phyloP scores from a whole-genome alignment of 2,797 vertebrate species.

The Lycodopsis pacificus region DNA sequence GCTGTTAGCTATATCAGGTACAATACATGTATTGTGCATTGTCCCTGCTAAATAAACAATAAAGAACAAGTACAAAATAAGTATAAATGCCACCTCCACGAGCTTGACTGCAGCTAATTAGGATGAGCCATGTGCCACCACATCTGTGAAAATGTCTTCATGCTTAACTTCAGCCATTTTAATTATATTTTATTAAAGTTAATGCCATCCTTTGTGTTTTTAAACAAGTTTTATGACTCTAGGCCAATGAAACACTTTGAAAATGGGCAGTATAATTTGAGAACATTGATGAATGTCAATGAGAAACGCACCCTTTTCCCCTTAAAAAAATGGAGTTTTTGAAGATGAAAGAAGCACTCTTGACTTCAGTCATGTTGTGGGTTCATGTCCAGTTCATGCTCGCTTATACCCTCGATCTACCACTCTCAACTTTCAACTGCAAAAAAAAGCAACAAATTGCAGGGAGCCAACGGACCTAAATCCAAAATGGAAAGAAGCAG shows the following conservation, averaged over 20 bases:
- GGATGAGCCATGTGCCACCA: not conserved
- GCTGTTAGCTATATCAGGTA: not conserved
- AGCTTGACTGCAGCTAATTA: not conserved
- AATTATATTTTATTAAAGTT: not conserved
- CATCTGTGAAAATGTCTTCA: not conserved
- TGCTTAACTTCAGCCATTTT: not conserved
- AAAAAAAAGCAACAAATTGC: conserved; percentile 28
- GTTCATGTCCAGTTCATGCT: conserved; percentile 36
- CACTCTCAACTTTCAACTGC: conserved; percentile 30
- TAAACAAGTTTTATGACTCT: conserved; percentile 21
- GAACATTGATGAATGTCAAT: conserved; percentile 41
- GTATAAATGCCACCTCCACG: not conserved
- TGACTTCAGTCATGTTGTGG: conserved; percentile 22
- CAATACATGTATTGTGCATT: not conserved
- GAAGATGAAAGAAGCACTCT: conserved; percentile 29
- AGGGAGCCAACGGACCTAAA: conserved; percentile 22
- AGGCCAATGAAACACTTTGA: conserved; percentile 22
- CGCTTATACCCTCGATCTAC: conserved; percentile 8
- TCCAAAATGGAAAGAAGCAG: conserved; percentile 34
- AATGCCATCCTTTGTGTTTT: conserved; percentile 21
- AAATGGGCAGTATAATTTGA: conserved; percentile 16
- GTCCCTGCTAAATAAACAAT: not conserved
- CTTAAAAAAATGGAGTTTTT: conserved; percentile 14
- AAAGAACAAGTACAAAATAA: not conserved
- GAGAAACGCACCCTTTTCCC: not conserved